Percentiles rank a stretch among this genome's conserved stretches.
Evolutionary conservation across 2,113 vertebrate genomes (phyloP).

Genomic region (Poicephalus gulielmi): DNA sequence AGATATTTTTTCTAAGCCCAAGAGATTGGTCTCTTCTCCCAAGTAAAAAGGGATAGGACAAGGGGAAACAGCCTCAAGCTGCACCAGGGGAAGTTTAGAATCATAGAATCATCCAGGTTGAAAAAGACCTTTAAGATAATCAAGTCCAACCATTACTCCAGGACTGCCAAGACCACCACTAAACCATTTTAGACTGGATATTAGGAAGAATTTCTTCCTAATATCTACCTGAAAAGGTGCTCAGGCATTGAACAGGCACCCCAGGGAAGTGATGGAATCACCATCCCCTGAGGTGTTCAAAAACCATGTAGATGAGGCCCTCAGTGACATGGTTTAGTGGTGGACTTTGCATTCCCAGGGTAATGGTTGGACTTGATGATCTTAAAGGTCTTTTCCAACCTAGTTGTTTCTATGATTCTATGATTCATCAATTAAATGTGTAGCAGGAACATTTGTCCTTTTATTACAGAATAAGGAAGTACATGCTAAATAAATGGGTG

Average conservation of each 20-base stretch:
- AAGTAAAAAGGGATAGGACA: not conserved
- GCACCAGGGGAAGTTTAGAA: not conserved
- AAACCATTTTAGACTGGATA: not conserved
- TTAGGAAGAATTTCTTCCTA: not conserved
- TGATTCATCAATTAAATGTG: not conserved
- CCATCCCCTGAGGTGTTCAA: not conserved
- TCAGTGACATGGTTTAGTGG: not conserved
- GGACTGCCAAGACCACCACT: not conserved
- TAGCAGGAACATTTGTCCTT: not conserved
- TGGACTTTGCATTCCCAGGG: not conserved
- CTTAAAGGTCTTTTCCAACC: not conserved
- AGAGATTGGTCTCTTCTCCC: not conserved
- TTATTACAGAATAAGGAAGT: not conserved
- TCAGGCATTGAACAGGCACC: not conserved
- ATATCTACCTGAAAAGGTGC: not conserved
- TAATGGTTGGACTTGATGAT: not conserved
- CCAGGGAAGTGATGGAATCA: not conserved
- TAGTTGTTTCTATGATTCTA: not conserved
- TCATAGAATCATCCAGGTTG: not conserved
- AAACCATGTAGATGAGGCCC: not conserved
- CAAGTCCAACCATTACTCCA: not conserved
- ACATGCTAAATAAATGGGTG: not conserved
- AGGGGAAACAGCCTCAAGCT: not conserved
- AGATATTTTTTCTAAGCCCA: not conserved
- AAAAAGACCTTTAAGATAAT: not conserved